A percentile compares a stretch with the other conserved stretches of the same genome.
Evolutionary conservation across 2,888 invertebrate genomes (phyloP).

Genomic region (Eulithis testata): DNA sequence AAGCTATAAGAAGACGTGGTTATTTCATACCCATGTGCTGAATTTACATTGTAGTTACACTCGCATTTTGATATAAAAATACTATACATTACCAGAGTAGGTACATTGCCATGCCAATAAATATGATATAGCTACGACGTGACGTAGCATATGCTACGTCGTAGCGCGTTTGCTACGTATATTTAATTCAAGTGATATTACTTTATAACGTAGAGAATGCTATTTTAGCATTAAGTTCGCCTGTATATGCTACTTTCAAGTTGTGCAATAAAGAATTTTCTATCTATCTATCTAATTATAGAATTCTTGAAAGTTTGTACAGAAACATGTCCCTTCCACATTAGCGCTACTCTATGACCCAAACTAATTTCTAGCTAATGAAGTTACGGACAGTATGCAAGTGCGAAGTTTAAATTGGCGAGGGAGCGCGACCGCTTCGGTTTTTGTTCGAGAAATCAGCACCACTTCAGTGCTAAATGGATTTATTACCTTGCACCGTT

Average conservation of each 20-base stretch:
- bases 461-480: conserved; percentile 75
- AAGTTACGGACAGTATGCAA: conserved; percentile 67
- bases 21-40: no score
- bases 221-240: no score
- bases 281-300: no score
- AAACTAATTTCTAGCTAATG: conserved; percentile 65
- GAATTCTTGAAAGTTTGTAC: neutral
- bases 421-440: conserved; percentile 62
- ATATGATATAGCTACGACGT: neutral
- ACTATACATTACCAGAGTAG: no score
- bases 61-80: no score
- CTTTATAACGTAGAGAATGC: no score
- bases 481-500: conserved; percentile 74
- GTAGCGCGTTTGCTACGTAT: neutral
- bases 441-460: conserved; percentile 75
- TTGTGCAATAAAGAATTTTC: no score
- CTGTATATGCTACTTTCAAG: no score
- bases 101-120: no score
- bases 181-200: neutral
- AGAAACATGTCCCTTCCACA: conserved; percentile 22
- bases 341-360: conserved; percentile 28
- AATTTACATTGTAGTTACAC: no score
- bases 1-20: no score
- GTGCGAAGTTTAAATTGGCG: conserved; percentile 74
- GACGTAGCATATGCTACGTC: conserved; percentile 17